Conservation (phyloP, 2,888 invertebrate genomes). For the Phengaris arion region DNA sequence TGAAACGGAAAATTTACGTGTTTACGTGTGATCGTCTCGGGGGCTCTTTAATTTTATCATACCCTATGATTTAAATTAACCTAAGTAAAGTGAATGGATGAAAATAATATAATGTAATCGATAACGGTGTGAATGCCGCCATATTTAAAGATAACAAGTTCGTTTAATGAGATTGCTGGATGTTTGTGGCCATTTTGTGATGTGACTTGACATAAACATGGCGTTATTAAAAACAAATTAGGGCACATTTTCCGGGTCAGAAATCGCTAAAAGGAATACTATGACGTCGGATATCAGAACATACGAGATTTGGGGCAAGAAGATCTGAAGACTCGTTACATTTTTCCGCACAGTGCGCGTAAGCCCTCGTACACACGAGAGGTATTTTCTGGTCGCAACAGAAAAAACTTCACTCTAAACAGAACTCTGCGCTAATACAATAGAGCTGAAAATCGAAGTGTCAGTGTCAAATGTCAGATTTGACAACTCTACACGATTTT, state of each 20-base stretch:
- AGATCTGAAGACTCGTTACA: background rate
- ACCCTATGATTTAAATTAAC: too few species aligned
- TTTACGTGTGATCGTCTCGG: too few species aligned
- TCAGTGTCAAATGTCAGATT: too few species aligned
- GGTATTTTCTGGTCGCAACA: too few species aligned
- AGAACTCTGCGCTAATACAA: too few species aligned
- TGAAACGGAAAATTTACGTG: too few species aligned
- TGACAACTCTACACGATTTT: too few species aligned
- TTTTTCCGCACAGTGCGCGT: background rate
- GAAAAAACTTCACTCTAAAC: too few species aligned
- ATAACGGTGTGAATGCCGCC: background rate
- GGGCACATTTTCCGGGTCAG: slow-evolving; percentile 3
- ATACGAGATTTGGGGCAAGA: background rate
- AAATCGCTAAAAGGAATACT: background rate
- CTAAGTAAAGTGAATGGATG: too few species aligned
- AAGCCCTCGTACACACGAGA: background rate
- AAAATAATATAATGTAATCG: too few species aligned
- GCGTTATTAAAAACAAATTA: slow-evolving; percentile 20
- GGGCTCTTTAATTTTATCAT: too few species aligned
- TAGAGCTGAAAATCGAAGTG: too few species aligned
- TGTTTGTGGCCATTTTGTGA: background rate
- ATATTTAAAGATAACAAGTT: slow-evolving; percentile 19
- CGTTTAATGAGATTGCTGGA: slow-evolving; percentile 11
- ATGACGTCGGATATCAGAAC: background rate
- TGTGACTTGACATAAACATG: background rate